phyloP scores from a whole-genome alignment of 2,797 vertebrate species.

The Neomorphus geoffroyi region DNA sequence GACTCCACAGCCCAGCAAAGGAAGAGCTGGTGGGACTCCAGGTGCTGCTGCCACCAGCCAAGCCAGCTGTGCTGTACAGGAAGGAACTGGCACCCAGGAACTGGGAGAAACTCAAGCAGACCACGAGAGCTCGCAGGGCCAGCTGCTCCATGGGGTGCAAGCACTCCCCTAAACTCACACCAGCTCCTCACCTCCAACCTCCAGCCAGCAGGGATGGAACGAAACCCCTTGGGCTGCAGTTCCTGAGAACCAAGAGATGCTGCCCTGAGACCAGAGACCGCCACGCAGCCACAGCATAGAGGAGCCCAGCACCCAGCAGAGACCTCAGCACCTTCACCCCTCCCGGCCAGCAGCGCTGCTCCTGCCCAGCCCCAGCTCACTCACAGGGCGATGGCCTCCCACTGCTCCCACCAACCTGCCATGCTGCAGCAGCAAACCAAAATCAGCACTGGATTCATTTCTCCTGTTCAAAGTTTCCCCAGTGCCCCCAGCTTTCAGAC shows the following conservation, averaged over 20 bases:
- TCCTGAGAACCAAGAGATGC: neutral
- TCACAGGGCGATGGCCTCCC: too few species aligned
- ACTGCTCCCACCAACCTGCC: too few species aligned
- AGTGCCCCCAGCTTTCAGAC: slow-evolving; percentile 33
- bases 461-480: neutral
- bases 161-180: fast-evolving
- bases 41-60: neutral
- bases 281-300: too few species aligned
- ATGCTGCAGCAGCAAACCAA: neutral
- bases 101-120: neutral
- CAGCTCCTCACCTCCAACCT: neutral
- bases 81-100: neutral
- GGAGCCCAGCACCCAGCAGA: neutral
- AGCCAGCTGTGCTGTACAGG: fast-evolving
- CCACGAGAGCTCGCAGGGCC: neutral
- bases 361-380: neutral
- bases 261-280: neutral
- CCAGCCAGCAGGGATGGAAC: fast-evolving
- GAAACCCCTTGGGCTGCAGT: fast-evolving
- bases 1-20: neutral
- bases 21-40: fast-evolving
- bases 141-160: neutral
- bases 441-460: neutral
- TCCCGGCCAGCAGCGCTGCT: neutral
- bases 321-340: neutral